Evolutionary conservation across 2,113 vertebrate species (phyloP).

Genomic region (Lontra canadensis): DNA sequence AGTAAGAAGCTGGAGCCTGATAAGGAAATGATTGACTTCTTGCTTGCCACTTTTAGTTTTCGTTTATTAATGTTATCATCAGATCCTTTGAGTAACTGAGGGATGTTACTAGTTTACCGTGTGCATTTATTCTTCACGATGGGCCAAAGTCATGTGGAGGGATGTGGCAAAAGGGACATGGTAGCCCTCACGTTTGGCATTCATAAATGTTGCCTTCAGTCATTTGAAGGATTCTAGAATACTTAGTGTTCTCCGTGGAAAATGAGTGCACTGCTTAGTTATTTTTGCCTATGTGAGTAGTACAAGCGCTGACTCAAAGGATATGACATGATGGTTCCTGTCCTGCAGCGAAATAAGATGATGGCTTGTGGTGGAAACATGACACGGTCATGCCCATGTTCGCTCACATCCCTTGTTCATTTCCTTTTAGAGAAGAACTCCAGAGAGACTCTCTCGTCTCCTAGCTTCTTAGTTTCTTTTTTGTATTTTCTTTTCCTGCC

Average conservation of each 20-base stretch:
- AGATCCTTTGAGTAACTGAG: background rate
- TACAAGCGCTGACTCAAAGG: conserved; percentile 72
- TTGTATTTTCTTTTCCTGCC: conserved; percentile 28
- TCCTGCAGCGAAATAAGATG: conserved; percentile 65
- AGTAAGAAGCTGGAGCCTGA: background rate
- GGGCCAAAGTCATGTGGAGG: background rate
- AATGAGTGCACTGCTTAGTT: conserved; percentile 21
- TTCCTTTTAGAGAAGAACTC: conserved; percentile 77
- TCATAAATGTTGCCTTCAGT: background rate
- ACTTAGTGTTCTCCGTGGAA: conserved; percentile 17
- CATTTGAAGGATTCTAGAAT: background rate
- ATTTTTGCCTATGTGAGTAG: conserved; percentile 66
- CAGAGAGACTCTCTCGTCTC: conserved; percentile 11
- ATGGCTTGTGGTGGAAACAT: conserved; percentile 60
- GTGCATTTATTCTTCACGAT: background rate
- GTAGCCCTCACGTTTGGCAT: background rate
- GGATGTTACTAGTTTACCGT: background rate
- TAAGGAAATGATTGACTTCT: conserved; percentile 15
- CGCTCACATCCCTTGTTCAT: conserved; percentile 37
- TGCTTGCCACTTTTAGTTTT: conserved; percentile 11
- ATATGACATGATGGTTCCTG: conserved; percentile 77
- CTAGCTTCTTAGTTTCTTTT: conserved; percentile 23
- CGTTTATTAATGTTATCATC: background rate
- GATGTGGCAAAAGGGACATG: background rate
- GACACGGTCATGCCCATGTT: conserved; percentile 67